Percentiles rank a stretch among this genome's conserved stretches.
phyloP scores from a whole-genome alignment of 2,113 vertebrate species.

The Piprites chloris region DNA sequence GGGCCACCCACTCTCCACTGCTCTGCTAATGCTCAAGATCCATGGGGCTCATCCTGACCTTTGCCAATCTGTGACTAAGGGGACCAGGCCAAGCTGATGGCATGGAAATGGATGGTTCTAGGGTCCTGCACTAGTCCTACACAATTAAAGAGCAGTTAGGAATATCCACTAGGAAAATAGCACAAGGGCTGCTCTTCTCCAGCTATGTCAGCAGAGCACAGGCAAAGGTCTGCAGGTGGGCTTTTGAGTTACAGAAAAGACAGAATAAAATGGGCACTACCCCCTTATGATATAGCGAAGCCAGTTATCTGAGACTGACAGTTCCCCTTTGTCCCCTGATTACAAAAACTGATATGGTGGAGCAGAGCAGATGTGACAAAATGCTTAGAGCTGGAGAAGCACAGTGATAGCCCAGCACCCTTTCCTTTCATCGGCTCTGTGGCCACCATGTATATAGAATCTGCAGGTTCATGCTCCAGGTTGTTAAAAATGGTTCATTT shows the following conservation, averaged over 20 bases:
- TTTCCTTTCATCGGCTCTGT: not conserved
- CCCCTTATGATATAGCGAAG: not conserved
- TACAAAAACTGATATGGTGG: not conserved
- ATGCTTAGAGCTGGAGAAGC: not conserved
- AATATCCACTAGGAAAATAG: not conserved
- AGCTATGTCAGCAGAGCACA: not conserved
- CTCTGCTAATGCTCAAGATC: not conserved
- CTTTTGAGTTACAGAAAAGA: not conserved
- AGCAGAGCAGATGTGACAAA: not conserved
- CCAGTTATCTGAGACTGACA: not conserved
- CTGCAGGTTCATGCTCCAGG: not conserved
- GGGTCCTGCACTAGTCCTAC: not conserved
- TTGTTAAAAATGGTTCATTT: not conserved
- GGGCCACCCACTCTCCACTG: not conserved
- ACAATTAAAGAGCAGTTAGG: not conserved
- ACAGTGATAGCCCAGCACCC: not conserved
- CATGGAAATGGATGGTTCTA: fast-evolving
- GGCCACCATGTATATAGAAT: not conserved
- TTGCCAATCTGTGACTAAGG: too few species aligned
- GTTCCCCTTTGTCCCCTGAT: not conserved
- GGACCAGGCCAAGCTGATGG: not conserved
- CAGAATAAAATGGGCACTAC: not conserved
- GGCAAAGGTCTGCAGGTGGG: not conserved
- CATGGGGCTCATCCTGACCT: not conserved
- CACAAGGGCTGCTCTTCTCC: not conserved